Evolutionary conservation across 2,888 invertebrate genomes (phyloP).

Genomic region (Carpatolechia fugitivella): DNA sequence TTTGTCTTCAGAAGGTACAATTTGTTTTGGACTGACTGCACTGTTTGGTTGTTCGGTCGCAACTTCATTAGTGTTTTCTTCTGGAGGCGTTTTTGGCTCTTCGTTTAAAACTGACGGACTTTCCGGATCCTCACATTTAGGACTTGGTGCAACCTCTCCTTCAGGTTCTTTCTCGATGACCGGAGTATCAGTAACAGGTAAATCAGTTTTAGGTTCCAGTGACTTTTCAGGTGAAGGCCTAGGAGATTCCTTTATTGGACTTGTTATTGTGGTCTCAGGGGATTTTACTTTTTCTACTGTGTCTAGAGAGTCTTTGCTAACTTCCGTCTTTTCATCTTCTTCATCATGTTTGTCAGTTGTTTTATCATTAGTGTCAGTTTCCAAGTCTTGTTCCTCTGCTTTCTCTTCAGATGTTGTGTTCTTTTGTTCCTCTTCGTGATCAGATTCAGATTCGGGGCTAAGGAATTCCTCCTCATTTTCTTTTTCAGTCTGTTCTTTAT

Average conservation of each 20-base stretch:
- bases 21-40: conserved; percentile 7
- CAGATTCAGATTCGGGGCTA: conserved; percentile 69
- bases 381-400: conserved; percentile 5
- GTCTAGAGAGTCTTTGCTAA: conserved; percentile 19
- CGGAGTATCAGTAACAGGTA: neutral
- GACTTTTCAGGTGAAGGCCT: neutral
- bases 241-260: neutral
- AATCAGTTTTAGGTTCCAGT: neutral
- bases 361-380: neutral
- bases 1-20: conserved; percentile 23
- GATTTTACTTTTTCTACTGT: conserved; percentile 1
- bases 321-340: conserved; percentile 8
- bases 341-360: neutral
- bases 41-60: conserved; percentile 13
- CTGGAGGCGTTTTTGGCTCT: conserved; percentile 18
- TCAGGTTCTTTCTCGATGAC: neutral
- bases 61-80: conserved; percentile 16
- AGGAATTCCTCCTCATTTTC: conserved; percentile 73
- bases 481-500: conserved; percentile 56
- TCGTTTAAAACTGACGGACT: conserved; percentile 11
- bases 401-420: conserved; percentile 14
- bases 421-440: conserved; percentile 50
- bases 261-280: neutral
- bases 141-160: neutral
- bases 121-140: conserved; percentile 5